These are phyloP conservation scores for Entomobrya proxima DNA, from an alignment of 2,888 invertebrate genomes.

Conservation along the genomic window DNA sequence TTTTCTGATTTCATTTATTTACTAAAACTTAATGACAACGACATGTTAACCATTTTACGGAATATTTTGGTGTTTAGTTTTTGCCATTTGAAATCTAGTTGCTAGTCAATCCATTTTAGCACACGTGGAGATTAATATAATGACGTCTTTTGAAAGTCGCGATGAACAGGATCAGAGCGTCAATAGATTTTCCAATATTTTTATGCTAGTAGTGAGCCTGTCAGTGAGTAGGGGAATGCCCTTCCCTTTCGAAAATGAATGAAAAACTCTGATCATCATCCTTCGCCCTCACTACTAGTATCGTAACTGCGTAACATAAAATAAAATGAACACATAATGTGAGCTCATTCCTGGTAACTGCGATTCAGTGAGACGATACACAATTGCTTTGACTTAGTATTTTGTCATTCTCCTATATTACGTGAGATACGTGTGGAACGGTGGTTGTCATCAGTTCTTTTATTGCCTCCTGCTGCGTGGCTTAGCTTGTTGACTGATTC, in stretches of 20 bases:
- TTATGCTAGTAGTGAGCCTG: conserved; percentile 23
- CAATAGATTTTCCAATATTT: background rate
- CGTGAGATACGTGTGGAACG: conserved; percentile 45
- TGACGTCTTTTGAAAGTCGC: too few relatives aligned
- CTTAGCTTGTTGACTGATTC: conserved; percentile 63
- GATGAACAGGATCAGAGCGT: background rate
- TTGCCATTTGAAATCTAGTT: too few relatives aligned
- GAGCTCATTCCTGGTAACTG: background rate
- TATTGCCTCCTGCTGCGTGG: conserved; percentile 57
- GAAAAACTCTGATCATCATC: conserved; percentile 45
- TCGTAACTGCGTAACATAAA: background rate
- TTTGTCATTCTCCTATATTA: conserved; percentile 48
- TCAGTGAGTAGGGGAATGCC: conserved; percentile 47
- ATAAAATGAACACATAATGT: conserved; percentile 6
- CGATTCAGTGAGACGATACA: background rate
- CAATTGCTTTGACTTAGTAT: background rate
- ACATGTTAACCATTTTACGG: too few relatives aligned
- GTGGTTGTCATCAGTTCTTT: conserved; percentile 59
- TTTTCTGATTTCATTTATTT: too few relatives aligned
- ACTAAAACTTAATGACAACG: too few relatives aligned
- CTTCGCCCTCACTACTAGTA: conserved; percentile 9
- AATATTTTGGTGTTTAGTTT: too few relatives aligned
- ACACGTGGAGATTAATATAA: too few relatives aligned
- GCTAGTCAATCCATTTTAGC: too few relatives aligned
- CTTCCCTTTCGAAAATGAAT: conserved; percentile 37